Percentiles rank a stretch among this genome's conserved stretches.
These are phyloP conservation scores for Hypocryptadius cinnamomeus DNA, from an alignment of 2,113 vertebrate species.

Conservation along the genomic window DNA sequence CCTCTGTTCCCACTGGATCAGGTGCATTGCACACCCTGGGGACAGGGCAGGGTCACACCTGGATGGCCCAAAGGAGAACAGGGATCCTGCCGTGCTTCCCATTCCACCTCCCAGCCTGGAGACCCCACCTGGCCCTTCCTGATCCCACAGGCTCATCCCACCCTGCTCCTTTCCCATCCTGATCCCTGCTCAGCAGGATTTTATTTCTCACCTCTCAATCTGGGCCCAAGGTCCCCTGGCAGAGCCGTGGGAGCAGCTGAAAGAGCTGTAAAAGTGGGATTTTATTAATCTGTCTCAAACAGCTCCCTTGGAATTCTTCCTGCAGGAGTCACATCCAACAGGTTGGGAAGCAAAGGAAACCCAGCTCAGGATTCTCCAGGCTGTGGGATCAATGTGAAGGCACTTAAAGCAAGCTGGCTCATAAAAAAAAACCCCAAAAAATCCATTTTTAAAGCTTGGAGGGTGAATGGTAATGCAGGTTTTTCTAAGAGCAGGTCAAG, in stretches of 20 bases:
- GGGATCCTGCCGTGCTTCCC: not conserved
- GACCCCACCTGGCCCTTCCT: not conserved
- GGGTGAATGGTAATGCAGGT: rapidly evolving
- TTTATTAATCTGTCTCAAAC: not conserved
- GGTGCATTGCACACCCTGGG: rapidly evolving
- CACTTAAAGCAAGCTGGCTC: not conserved
- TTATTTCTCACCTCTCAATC: not conserved
- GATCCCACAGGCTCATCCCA: not conserved
- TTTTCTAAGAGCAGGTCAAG: not conserved
- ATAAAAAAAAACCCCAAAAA: not conserved
- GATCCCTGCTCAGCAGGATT: not conserved
- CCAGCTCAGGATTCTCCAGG: not conserved
- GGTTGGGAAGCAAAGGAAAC: not conserved
- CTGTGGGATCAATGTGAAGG: not conserved
- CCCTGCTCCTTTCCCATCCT: not conserved
- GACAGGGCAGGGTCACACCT: not conserved
- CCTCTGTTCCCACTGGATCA: no score
- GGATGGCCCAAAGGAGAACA: not conserved
- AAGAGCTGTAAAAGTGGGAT: not conserved
- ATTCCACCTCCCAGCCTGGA: not conserved
- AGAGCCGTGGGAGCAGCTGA: not conserved
- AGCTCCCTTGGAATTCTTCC: not conserved
- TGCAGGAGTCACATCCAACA: not conserved
- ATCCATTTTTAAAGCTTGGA: not conserved
- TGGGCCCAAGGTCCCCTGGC: not conserved